Percentiles rank a stretch among this genome's conserved stretches.
phyloP scores from a whole-genome alignment of 1,140 invertebrate genomes.

The Lordiphosa collinella region DNA sequence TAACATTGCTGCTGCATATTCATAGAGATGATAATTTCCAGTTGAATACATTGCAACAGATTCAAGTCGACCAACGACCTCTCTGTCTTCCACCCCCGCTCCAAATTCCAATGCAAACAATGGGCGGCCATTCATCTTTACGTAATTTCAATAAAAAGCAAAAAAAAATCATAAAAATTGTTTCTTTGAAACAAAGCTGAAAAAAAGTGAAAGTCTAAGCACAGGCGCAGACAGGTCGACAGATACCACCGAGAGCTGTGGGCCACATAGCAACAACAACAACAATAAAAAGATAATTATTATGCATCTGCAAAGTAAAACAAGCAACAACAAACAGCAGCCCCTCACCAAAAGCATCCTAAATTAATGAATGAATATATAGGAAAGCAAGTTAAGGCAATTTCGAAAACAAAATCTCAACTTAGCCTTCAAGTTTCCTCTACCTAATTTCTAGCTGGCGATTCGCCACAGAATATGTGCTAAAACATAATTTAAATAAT shows the following conservation, averaged over 20 bases:
- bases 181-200: constrained; percentile 66
- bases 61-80: constrained; percentile 39
- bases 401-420: background rate
- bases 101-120: constrained; percentile 52
- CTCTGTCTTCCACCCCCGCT: constrained; percentile 41
- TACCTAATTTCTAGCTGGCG: no score
- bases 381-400: constrained; percentile 25
- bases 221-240: constrained; percentile 15
- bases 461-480: constrained; percentile 9
- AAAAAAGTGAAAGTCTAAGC: constrained; percentile 66
- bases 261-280: constrained; percentile 7
- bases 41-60: no score
- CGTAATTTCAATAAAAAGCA: constrained; percentile 62
- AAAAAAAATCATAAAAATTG: constrained; percentile 40
- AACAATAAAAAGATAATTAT: constrained; percentile 45
- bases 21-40: no score
- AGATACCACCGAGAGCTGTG: no score
- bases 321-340: background rate
- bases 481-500: constrained; percentile 53
- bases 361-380: constrained; percentile 61
- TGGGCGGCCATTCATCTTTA: constrained; percentile 73
- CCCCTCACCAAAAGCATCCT: constrained; percentile 5
- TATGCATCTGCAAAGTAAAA: constrained; percentile 39
- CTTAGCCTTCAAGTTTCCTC: no score
- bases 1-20: no score